Base-by-base conservation (phyloP, 2,113 vertebrate genomes). In the Cromileptes altivelis region DNA sequence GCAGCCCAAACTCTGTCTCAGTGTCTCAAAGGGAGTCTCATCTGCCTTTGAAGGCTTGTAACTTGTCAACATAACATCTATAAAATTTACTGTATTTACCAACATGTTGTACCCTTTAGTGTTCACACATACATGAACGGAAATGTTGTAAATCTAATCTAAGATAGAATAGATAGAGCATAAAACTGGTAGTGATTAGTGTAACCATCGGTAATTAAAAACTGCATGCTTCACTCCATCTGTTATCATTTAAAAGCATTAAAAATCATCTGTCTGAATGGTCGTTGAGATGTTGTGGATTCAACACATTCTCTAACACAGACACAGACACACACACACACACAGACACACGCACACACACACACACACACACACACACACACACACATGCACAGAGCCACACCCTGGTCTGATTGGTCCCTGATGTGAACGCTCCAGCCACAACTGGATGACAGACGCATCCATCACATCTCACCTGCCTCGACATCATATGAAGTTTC, bases 321-420 rank as follows among this genome's bases (percentile, higher is more conserved):
- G 25, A 76, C 67, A 61, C 70, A n/a, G 62, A 45, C 52, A 71
- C 67, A 75, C 15, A 58, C 50, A 76, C 30, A 77, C 74, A 80
- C 58, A 64, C 21, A n/a, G n/a, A 64, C 49, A 70, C 37, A 70
- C 1, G 19, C 67, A 78, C 4, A n/a, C n/a, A n/a, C n/a, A n/a
- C n/a, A n/a, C n/a, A n/a, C 70, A n/a, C 68, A 45, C 52, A 71
- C 67, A 75, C 15, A 58, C 50, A 76, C 30, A 77, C 74, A 80
- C 58, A 64, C 21, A 64, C 49, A 70, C 37, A 70, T 1, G 19
- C 67, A 78, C 4, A n/a, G 21, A 75, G 49, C 86, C 87, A 78
- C 91, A 72, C 90, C 82, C 88, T 75, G 81, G 12, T 70, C 89
- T 85, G 86, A 93, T 85, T 76, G 63, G 58, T 87, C 58, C 85